Conservation (phyloP, 1,140 invertebrate genomes). For the Gryon sp. region DNA sequence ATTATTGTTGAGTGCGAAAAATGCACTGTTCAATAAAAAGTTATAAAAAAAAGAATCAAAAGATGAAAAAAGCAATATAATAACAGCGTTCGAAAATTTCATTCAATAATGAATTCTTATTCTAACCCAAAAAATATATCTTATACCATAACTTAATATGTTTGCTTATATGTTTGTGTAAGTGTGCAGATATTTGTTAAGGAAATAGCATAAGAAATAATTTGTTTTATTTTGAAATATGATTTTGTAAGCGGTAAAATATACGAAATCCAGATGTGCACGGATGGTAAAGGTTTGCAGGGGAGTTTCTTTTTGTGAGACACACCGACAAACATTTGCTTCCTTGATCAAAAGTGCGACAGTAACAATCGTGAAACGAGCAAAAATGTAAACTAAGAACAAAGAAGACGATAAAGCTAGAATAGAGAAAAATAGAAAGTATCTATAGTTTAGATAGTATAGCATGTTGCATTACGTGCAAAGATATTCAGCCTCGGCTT, state of each 20-base stretch:
- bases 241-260: constrained; percentile 6
- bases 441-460: constrained; percentile 1
- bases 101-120: too few relatives aligned
- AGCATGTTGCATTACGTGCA: constrained; percentile 25
- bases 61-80: too few relatives aligned
- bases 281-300: constrained; percentile 14
- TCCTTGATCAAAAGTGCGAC: constrained; percentile 38
- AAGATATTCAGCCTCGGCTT: constrained; percentile 48
- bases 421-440: constrained; percentile 30
- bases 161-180: neutral
- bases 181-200: too few relatives aligned
- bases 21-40: too few relatives aligned
- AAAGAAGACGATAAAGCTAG: constrained; percentile 26
- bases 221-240: constrained; percentile 6
- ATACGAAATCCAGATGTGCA: constrained; percentile 12
- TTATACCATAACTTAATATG: too few relatives aligned
- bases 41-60: too few relatives aligned
- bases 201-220: constrained; percentile 11
- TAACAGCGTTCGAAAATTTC: too few relatives aligned
- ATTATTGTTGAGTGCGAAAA: too few relatives aligned
- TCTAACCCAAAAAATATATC: too few relatives aligned
- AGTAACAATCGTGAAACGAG: constrained; percentile 21
- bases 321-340: constrained; percentile 18
- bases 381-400: constrained; percentile 35
- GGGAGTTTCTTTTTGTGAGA: constrained; percentile 11